Base-by-base conservation (phyloP, 2,797 vertebrate genomes). In the Thalassophryne amazonica region DNA sequence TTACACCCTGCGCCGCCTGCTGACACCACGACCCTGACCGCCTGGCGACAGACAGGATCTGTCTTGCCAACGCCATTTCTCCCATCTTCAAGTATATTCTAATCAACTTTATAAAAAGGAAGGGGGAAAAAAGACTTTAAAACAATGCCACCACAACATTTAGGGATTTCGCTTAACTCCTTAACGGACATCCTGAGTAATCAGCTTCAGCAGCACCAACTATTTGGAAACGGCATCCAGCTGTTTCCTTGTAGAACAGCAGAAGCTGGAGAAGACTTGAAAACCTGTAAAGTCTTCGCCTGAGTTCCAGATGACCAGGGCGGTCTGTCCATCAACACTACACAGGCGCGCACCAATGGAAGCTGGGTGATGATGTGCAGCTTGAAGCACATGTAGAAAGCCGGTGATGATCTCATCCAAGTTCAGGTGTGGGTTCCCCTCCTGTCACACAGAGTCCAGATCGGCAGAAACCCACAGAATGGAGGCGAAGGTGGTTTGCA, bases 71-170 rank as follows among this genome's bases (percentile, higher is more conserved):
- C n/a, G n/a, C n/a, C n/a, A n/a, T n/a, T n/a, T n/a, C n/a, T n/a
- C n/a, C n/a, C n/a, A n/a, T n/a, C n/a, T n/a, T n/a, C n/a, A n/a
- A 69, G 69, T 49, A 77, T 76, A 67, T 80, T 83, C 63, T 69
- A 64, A 51, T 66, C 74, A 77, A 70, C 54, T 67, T 64, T 63
- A 70, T 36, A 45, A 61, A 54, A 53, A 6, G 12, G 6, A 37
- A 22, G 23, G 16, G 27, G 47, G 46, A 69, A 67, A 48, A 65
- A 72, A 49, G 40, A 60, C 25, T 47, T 53, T 50, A 49, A 58
- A 74, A 69, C 59, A 71, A 69, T 30, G 3, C 35, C 62, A 54
- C 32, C 30, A 46, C 18, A 57, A 19, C 38, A 31, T 46, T 12
- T 48, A 64, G 53, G 34, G 65, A 54, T 69, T 55, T 62, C 33